A percentile compares a stretch with the other conserved stretches of the same genome.
These are phyloP conservation scores for Drosophila grimshawi DNA, from an alignment of 1,140 invertebrate species.

Conservation along the genomic window DNA sequence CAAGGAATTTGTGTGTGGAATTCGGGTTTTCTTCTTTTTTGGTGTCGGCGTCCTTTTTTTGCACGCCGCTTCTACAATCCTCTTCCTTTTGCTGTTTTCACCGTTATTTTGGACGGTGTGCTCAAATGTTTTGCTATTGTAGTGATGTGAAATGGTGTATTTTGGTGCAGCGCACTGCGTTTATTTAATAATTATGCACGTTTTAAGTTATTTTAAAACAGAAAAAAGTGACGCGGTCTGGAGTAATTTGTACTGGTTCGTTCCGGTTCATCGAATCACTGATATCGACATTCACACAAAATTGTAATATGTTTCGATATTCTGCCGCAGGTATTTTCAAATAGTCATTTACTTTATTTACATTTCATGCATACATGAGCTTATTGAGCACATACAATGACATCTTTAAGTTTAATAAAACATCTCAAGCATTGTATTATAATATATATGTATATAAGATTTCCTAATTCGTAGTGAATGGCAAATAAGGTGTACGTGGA, in stretches of 20 bases:
- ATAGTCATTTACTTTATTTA: too few species aligned
- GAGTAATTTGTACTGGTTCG: conserved; percentile 34
- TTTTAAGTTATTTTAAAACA: conserved; percentile 51
- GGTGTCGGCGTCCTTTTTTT: conserved; percentile 54
- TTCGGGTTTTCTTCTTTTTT: conserved; percentile 22
- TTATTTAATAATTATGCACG: conserved; percentile 16
- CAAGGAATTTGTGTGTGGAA: conserved; percentile 33
- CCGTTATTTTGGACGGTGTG: neutral
- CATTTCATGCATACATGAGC: too few species aligned
- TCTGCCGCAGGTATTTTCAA: too few species aligned
- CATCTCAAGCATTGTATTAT: too few species aligned
- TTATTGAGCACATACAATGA: too few species aligned
- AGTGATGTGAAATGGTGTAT: neutral
- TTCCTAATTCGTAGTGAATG: neutral
- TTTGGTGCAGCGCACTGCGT: neutral
- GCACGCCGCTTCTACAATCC: conserved; percentile 15
- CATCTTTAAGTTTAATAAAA: too few species aligned
- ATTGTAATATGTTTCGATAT: neutral
- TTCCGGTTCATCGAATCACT: conserved; percentile 2
- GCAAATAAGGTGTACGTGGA: neutral
- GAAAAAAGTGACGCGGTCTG: conserved; percentile 67
- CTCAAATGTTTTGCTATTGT: neutral
- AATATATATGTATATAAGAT: too few species aligned
- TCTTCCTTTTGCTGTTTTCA: neutral
- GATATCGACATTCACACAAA: conserved; percentile 2